Conservation (phyloP, 2,888 invertebrate genomes). For the Mamestra brassicae region DNA sequence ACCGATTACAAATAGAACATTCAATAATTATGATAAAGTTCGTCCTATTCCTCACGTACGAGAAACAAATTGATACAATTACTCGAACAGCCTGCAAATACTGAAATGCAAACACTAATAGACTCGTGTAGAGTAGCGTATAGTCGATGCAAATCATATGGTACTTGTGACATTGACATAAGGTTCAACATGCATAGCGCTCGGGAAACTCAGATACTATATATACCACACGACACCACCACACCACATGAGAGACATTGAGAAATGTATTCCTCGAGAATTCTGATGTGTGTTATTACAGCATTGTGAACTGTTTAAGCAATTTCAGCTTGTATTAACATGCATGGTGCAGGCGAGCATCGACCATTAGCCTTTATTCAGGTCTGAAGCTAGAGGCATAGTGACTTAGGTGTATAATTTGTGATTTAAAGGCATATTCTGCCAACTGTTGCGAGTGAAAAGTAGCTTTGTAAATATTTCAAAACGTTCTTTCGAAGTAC, state of each 20-base stretch:
- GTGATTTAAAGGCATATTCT: background rate
- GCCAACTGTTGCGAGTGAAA: background rate
- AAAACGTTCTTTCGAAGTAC: no score
- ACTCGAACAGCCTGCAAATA: slow-evolving; percentile 16
- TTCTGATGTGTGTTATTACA: slow-evolving; percentile 28
- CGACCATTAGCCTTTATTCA: slow-evolving; percentile 35
- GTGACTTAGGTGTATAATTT: slow-evolving; percentile 2
- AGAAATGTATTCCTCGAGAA: slow-evolving; percentile 43
- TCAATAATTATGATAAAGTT: background rate
- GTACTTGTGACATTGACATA: slow-evolving; percentile 4
- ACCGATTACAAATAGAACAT: background rate
- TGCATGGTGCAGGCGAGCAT: background rate
- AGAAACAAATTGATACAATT: slow-evolving; percentile 17
- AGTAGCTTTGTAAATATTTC: background rate
- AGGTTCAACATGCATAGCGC: slow-evolving; percentile 16
- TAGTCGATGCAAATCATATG: background rate
- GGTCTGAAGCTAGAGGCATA: background rate
- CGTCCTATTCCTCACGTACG: no score
- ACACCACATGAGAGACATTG: slow-evolving; percentile 11
- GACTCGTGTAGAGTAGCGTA: background rate
- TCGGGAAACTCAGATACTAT: background rate
- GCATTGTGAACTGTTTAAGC: slow-evolving; percentile 23
- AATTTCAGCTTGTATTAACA: slow-evolving; percentile 39
- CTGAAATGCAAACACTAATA: slow-evolving; percentile 5
- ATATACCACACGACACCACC: no score